Conservation (phyloP, 2,113 vertebrate species). For the Lynx canadensis region DNA sequence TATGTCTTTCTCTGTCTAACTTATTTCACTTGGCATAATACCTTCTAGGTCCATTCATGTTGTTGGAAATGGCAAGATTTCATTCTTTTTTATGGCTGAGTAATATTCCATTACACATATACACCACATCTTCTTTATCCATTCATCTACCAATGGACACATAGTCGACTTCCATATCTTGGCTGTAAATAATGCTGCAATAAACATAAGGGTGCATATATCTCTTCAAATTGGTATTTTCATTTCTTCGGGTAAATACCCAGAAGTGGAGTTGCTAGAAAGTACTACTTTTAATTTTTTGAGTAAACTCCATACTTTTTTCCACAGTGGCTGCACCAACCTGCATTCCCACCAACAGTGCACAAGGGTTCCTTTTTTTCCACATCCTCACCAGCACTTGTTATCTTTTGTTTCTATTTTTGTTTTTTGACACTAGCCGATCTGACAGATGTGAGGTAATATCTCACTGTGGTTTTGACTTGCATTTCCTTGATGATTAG, state of each 20-base stretch:
- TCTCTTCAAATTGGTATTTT: not conserved
- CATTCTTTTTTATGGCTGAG: not conserved
- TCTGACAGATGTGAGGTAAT: not conserved
- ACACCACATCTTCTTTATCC: not conserved
- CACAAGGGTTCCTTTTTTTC: not conserved
- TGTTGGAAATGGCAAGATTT: not conserved
- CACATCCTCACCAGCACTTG: not conserved
- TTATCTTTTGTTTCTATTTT: not conserved
- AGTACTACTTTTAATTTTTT: not conserved
- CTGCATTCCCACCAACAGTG: not conserved
- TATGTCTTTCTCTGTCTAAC: not conserved
- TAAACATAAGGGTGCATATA: not conserved
- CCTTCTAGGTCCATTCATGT: not conserved
- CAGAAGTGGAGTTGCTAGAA: not conserved
- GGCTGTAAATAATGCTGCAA: not conserved
- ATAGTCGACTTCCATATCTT: not conserved
- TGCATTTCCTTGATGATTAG: not conserved
- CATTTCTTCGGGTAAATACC: not conserved
- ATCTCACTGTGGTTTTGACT: not conserved
- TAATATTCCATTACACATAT: not conserved
- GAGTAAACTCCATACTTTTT: not conserved
- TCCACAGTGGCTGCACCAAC: not conserved
- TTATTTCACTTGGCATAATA: not conserved
- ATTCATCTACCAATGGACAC: not conserved
- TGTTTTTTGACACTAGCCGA: not conserved